A percentile compares a stretch with the other conserved stretches of the same genome.
phyloP scores from a whole-genome alignment of 2,113 vertebrate species.

The Perca flavescens region DNA sequence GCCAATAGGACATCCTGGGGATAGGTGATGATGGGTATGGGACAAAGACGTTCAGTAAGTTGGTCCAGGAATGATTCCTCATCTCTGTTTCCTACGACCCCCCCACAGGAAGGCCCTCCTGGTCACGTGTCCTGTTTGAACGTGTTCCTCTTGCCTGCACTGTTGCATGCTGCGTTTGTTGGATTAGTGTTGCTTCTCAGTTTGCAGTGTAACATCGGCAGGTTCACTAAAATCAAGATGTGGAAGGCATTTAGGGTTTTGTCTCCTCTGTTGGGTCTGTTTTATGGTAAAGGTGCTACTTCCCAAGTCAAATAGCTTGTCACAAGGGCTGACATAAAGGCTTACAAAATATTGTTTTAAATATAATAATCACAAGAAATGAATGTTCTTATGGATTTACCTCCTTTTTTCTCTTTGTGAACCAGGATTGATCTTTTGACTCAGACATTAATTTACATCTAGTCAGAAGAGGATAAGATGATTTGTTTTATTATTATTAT shows the following conservation, averaged over 20 bases:
- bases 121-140: not conserved
- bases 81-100: not conserved
- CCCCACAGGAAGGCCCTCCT: not conserved
- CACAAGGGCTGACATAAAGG: not conserved
- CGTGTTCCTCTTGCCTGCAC: slow-evolving; percentile 31
- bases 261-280: not conserved
- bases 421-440: not conserved
- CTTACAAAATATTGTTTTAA: not conserved
- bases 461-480: not conserved
- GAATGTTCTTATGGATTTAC: not conserved
- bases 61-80: slow-evolving; percentile 90
- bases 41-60: slow-evolving; percentile 99
- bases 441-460: not conserved
- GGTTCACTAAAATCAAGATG: not conserved
- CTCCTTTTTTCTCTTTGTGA: not conserved
- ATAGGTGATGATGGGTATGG: slow-evolving; percentile 99
- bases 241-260: not conserved
- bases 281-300: not conserved
- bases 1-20: slow-evolving; percentile 97
- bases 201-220: slow-evolving; percentile 5
- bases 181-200: slow-evolving; percentile 33
- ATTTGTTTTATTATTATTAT: not conserved
- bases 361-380: not conserved
- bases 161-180: slow-evolving; percentile 55
- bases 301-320: not conserved